Evolutionary conservation across 2,797 vertebrate species (phyloP).

Genomic region (Enteromius fasciolatus): DNA sequence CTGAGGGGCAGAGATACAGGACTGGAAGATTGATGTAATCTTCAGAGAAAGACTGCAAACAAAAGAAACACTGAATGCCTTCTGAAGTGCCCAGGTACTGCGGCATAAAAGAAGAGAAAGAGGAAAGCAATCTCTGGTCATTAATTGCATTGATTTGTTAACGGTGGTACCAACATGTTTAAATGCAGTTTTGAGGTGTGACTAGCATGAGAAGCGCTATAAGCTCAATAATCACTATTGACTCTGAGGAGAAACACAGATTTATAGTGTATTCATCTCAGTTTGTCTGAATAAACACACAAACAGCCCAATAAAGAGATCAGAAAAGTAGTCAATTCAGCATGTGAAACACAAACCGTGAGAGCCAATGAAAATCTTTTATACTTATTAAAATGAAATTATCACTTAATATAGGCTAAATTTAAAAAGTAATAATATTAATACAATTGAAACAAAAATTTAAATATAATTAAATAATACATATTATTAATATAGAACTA

Average conservation of each 20-base stretch:
- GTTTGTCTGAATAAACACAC: conserved; percentile 26
- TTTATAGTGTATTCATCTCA: conserved; percentile 46
- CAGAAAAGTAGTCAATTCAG: neutral
- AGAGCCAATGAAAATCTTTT: neutral
- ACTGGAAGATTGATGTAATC: conserved; percentile 39
- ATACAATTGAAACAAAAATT: neutral
- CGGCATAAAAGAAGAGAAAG: conserved; percentile 12
- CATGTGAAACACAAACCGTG: neutral
- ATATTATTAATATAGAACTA: neutral
- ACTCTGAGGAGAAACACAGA: conserved; percentile 37
- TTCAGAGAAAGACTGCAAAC: conserved; percentile 30
- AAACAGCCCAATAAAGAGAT: conserved; percentile 8
- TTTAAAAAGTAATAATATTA: no score
- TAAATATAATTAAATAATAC: neutral
- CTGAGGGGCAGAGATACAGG: neutral
- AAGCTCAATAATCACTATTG: conserved; percentile 49
- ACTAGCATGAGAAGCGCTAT: conserved; percentile 39
- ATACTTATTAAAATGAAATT: neutral
- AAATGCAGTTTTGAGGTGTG: conserved; percentile 47
- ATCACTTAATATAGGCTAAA: neutral
- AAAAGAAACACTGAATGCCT: conserved; percentile 30
- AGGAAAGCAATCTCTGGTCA: conserved; percentile 54
- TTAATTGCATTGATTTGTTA: conserved; percentile 56
- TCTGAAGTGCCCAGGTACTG: conserved; percentile 12
- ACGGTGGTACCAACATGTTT: conserved; percentile 42